phyloP scores from a whole-genome alignment of 1,140 invertebrate genomes.

The Leguminivora glycinivorella region DNA sequence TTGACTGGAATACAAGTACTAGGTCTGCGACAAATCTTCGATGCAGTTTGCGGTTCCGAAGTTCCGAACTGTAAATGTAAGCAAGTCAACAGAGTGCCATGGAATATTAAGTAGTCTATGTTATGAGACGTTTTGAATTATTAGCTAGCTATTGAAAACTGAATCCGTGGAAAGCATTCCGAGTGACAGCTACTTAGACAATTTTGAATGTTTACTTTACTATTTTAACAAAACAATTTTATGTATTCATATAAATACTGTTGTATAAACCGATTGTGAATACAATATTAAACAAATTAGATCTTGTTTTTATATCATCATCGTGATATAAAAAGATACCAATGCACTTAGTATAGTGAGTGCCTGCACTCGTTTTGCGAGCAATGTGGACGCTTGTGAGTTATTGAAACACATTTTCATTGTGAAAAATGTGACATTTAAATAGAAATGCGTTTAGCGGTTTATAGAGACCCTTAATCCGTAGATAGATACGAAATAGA shows the following conservation, averaged over 20 bases:
- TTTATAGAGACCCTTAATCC: too few species aligned
- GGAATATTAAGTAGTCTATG: constrained; percentile 3
- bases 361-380: neutral
- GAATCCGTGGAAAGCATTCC: neutral
- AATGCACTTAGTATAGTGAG: too few species aligned
- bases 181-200: neutral
- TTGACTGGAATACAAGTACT: neutral
- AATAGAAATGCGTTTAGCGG: neutral
- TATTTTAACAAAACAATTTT: too few species aligned
- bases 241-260: too few species aligned
- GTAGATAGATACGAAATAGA: too few species aligned
- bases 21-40: constrained; percentile 1
- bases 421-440: neutral
- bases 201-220: too few species aligned
- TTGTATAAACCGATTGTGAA: too few species aligned
- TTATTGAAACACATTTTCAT: neutral
- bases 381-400: neutral
- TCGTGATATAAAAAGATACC: too few species aligned
- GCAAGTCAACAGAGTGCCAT: neutral
- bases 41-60: constrained; percentile 4
- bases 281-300: too few species aligned
- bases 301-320: too few species aligned
- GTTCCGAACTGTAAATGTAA: constrained; percentile 12
- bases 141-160: neutral
- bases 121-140: neutral